Evolutionary conservation across 1,140 invertebrate genomes (phyloP).

Genomic region (Nylanderia fulva): DNA sequence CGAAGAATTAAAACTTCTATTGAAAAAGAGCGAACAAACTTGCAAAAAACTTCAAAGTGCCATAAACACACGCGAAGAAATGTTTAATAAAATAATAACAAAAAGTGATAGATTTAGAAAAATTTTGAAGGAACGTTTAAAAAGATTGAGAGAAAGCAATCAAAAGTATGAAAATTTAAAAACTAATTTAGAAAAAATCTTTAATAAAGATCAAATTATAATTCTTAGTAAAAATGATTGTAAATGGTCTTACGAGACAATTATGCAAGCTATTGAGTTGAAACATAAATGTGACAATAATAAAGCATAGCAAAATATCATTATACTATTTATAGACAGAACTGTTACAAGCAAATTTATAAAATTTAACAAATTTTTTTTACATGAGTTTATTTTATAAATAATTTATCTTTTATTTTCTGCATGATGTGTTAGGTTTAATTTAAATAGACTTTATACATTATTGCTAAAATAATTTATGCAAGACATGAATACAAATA

Average conservation of each 20-base stretch:
- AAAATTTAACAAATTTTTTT: too few relatives aligned
- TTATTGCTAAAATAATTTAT: too few relatives aligned
- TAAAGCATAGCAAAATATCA: too few relatives aligned
- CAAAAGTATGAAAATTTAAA: neutral
- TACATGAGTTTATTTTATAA: too few relatives aligned
- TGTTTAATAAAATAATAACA: constrained; percentile 19
- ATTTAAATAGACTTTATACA: too few relatives aligned
- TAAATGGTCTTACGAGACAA: neutral
- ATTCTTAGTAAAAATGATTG: neutral
- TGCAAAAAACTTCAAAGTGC: neutral
- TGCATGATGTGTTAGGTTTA: too few relatives aligned
- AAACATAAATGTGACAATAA: neutral
- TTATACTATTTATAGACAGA: too few relatives aligned
- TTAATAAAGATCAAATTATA: constrained; percentile 19
- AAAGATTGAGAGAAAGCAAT: neutral
- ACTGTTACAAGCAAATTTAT: too few relatives aligned
- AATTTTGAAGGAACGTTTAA: neutral
- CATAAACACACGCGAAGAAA: neutral
- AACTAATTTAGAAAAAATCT: neutral
- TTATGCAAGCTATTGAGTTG: neutral
- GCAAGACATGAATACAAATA: too few relatives aligned
- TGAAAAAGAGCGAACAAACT: neutral
- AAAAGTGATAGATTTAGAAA: neutral
- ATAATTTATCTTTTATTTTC: too few relatives aligned
- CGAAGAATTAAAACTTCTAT: neutral